These are phyloP conservation scores for Campoletis sonorensis DNA, from an alignment of 1,140 invertebrate species.

Conservation along the genomic window DNA sequence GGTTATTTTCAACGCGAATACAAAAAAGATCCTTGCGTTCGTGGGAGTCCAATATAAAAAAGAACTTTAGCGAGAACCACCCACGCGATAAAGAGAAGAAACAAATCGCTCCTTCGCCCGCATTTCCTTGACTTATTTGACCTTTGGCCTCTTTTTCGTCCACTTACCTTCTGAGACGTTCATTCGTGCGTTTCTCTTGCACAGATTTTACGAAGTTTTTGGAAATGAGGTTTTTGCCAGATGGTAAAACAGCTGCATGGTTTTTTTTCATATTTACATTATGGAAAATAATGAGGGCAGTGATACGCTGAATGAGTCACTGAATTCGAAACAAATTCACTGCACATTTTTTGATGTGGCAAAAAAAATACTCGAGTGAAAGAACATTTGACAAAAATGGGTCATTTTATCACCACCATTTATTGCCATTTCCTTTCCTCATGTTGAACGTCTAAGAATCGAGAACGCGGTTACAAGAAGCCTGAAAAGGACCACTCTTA, in stretches of 20 bases:
- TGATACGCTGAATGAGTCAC: too few species aligned
- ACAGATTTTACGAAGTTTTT: not conserved
- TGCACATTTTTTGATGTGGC: too few species aligned
- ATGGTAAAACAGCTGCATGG: too few species aligned
- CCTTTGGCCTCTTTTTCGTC: not conserved
- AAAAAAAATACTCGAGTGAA: too few species aligned
- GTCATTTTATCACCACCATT: too few species aligned
- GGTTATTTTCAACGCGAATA: slow-evolving; percentile 6
- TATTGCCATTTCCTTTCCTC: not conserved
- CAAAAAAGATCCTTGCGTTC: not conserved
- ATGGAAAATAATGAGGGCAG: too few species aligned
- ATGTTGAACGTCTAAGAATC: too few species aligned
- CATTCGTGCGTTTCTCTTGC: not conserved
- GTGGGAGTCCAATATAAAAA: slow-evolving; percentile 32
- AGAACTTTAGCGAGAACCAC: not conserved
- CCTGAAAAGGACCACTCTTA: too few species aligned
- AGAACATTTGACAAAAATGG: too few species aligned
- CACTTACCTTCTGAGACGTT: not conserved
- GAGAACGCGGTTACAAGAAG: too few species aligned
- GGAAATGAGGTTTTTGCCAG: not conserved
- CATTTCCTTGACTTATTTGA: not conserved
- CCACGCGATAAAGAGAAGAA: slow-evolving; percentile 30
- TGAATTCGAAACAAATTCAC: too few species aligned
- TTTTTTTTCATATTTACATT: not conserved
- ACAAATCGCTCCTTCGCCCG: slow-evolving; percentile 20